phyloP scores from a whole-genome alignment of 2,888 invertebrate species.

The Eueremaeus valkanovi region DNA sequence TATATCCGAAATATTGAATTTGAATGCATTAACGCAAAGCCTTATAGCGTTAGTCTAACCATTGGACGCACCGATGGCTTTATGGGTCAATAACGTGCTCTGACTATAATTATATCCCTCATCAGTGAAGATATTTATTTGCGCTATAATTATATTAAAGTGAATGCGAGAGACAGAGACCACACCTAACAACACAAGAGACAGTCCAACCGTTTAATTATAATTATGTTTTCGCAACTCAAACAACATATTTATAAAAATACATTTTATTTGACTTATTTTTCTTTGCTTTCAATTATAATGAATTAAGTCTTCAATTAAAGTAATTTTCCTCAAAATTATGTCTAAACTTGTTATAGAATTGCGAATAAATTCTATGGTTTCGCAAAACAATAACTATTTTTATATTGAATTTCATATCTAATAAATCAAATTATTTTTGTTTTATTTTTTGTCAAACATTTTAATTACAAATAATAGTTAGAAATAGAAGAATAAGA shows the following conservation, averaged over 20 bases:
- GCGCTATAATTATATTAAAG: not conserved
- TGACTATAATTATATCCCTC: not conserved
- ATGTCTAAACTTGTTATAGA: too few species aligned
- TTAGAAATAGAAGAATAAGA: not conserved
- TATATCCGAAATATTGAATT: not conserved
- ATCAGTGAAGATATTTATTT: conserved; percentile 5
- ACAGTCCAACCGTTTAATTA: not conserved
- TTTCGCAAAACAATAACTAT: too few species aligned
- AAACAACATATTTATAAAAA: not conserved
- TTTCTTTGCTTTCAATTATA: too few species aligned
- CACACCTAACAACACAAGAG: not conserved
- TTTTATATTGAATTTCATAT: too few species aligned
- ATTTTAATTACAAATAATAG: conserved; percentile 8
- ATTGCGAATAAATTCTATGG: too few species aligned
- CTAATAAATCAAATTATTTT: too few species aligned
- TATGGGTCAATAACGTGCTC: not conserved
- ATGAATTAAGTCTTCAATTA: too few species aligned
- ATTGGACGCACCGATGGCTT: not conserved
- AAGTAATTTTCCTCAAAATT: too few species aligned
- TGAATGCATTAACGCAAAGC: not conserved
- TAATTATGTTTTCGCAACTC: not conserved
- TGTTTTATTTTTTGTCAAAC: not conserved
- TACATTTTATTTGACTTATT: too few species aligned
- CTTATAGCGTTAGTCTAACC: not conserved
- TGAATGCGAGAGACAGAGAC: not conserved